Evolutionary conservation across 2,113 vertebrate species (phyloP), one percentile per base, ranked within the genome.

Genomic region (Rutilus rutilus): DNA sequence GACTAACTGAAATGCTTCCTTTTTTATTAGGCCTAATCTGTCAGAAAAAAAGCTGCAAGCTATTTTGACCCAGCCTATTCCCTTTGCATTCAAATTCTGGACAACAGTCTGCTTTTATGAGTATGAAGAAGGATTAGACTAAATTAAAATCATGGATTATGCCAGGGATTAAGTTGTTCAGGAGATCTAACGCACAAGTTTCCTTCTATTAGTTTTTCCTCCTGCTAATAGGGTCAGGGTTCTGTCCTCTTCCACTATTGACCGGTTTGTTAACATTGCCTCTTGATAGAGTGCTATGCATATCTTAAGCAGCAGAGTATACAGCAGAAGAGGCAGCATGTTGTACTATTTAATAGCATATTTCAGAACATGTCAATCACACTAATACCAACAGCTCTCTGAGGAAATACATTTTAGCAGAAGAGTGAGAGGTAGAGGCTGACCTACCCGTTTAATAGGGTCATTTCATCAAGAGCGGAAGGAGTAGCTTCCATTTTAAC

Each of bases 111-210:
- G 89, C 88, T 80, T 91, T 88, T 92, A 93, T 92, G 90, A 90
- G 87, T 89, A 89, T 52, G 89, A 91, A 92, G 91, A 93, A 75
- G 92, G 92, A 92, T 93, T 92, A 91, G 89, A 92, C 90, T 91
- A 93, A 93, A 94, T 93, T 92, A 93, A 94, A 94, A 90, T 93
- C 90, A 87, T 85, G 94, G 94, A 94, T 94, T 95, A 94, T 93
- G 92, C 89, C 77, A 88, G 88, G 93, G 94, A 94, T 95, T 94
- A 95, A 93, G 92, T 93, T 93, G 93, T 94, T 93, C 91, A 90
- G 88, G 75, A 88, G 91, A 92, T 93, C 90, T 90, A 90, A 87
- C 87, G 87, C 86, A 89, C 91, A 77, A 89, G 82, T 54, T 84
- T 91, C 89, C 89, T 84, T 87, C 78, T 88, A 86, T 90, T 75